Base-by-base conservation (phyloP, 2,797 vertebrate genomes). In the Aplochiton taeniatus region DNA sequence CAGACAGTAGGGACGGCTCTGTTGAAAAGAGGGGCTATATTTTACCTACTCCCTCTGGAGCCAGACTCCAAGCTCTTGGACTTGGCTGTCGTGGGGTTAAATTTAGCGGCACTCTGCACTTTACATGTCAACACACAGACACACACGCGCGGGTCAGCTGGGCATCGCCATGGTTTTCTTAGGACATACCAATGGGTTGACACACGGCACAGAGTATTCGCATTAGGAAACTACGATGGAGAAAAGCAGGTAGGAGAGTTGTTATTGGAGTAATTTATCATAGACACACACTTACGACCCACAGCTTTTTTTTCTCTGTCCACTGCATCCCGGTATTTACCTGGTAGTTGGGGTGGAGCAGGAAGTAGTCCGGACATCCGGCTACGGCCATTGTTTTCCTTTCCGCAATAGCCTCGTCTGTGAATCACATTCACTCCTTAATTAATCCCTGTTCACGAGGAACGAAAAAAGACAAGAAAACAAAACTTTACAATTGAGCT, bases 351-450 rank as follows among this genome's bases (percentile, higher is more conserved):
- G 93, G 91, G 87, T 93, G 93, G 83, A 86, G 93, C 75, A 95
- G 86, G 85, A 95, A 96, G 88, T 94, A 95, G 85, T 96, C 96
- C 80, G 94, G 94, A 78, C 93, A 95, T 88, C 94, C 96, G 68
- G 95, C 94, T 91, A 98, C 91, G 90, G 95, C 94, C 95, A 98
- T 95, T 85, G 83, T 85, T 75, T 73, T 74, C 71, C 53, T 31
- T 31, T 58, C 77, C 61, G 73, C 53, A 58, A 48, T 67, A 70
- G 72, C 73, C 78, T 73, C 74, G 49, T 31, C 51, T 55, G 71
- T 69, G 73, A 72, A 72, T 68, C 81, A 79, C 77, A 73, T 73
- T 79, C 55, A 77, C 73, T 71, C 76, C 69, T 65, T 67, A 31
- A 54, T 64, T 74, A 73, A 62, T 60, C 61, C 78, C 85, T 89